Evolutionary conservation across 2,888 invertebrate species (phyloP).

Genomic region (Drosophila nigritarsus): DNA sequence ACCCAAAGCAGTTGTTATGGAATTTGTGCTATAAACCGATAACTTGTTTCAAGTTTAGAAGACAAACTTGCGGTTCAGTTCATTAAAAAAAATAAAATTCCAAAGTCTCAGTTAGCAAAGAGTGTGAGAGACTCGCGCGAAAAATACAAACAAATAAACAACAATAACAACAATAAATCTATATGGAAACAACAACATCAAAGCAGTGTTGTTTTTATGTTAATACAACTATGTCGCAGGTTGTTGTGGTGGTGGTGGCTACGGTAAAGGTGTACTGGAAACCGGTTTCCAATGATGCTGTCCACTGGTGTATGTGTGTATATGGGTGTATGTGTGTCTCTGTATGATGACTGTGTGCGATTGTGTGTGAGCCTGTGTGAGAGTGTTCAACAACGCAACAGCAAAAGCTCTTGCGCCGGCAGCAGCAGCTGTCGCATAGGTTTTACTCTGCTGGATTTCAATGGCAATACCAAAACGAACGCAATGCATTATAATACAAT

Average conservation of each 20-base stretch:
- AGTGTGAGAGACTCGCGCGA: slow-evolving; percentile 57
- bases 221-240: slow-evolving; percentile 68
- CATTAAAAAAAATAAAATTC: slow-evolving; percentile 46
- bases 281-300: slow-evolving; percentile 75
- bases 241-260: slow-evolving; percentile 27
- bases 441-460: slow-evolving; percentile 52
- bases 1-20: slow-evolving; percentile 46
- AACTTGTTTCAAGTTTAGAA: slow-evolving; percentile 68
- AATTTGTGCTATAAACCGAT: slow-evolving; percentile 52
- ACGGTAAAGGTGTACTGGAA: slow-evolving; percentile 59
- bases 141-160: slow-evolving; percentile 39
- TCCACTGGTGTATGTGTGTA: slow-evolving; percentile 20
- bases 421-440: slow-evolving; percentile 42
- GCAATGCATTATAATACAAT: slow-evolving; percentile 62
- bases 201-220: slow-evolving; percentile 55
- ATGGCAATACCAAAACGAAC: slow-evolving; percentile 59
- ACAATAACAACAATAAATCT: slow-evolving; percentile 36
- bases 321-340: slow-evolving; percentile 12
- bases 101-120: slow-evolving; percentile 53
- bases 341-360: slow-evolving; percentile 9
- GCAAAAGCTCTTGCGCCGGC: slow-evolving; percentile 32
- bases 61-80: slow-evolving; percentile 44
- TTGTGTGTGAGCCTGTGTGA: slow-evolving; percentile 11
- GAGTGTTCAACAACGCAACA: slow-evolving; percentile 23
- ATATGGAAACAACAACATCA: slow-evolving; percentile 35